Conservation (phyloP, 2,113 vertebrate genomes). For the Istiophorus platypterus region DNA sequence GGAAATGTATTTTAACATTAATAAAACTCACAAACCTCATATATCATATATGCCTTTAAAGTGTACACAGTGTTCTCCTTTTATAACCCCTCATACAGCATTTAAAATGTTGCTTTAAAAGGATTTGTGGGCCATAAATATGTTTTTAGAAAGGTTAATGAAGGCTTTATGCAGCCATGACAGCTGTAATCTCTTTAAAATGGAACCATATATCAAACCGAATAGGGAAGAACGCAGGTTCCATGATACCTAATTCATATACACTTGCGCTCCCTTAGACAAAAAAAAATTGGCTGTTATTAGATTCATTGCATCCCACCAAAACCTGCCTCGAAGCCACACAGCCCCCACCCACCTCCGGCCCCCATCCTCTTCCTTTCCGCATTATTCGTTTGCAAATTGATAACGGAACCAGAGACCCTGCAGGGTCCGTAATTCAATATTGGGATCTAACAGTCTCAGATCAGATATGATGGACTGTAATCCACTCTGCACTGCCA, state of each 20-base stretch:
- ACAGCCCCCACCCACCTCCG: not conserved
- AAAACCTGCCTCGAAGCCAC: conserved; percentile 51
- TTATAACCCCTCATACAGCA: conserved; percentile 19
- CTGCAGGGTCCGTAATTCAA: conserved; percentile 79
- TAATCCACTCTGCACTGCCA: conserved; percentile 78
- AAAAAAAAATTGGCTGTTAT: conserved; percentile 51
- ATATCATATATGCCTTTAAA: conserved; percentile 13
- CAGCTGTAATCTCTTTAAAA: conserved; percentile 56
- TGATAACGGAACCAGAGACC: conserved; percentile 79
- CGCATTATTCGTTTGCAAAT: conserved; percentile 74
- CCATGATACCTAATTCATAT: conserved; percentile 51
- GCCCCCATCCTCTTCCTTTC: conserved; percentile 19
- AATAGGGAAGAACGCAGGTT: conserved; percentile 31
- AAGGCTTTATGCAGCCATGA: conserved; percentile 52
- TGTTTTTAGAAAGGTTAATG: conserved; percentile 60
- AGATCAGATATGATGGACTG: conserved; percentile 83
- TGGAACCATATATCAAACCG: conserved; percentile 44
- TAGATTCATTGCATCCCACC: conserved; percentile 51
- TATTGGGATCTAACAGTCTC: conserved; percentile 76
- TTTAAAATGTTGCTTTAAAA: conserved; percentile 56
- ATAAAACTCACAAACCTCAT: conserved; percentile 5
- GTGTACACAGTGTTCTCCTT: not conserved
- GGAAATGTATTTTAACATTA: not conserved
- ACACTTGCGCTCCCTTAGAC: conserved; percentile 29
- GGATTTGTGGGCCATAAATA: conserved; percentile 46